These are phyloP conservation scores for Xyliphius kryptos DNA, from an alignment of 2,113 vertebrate species.

Conservation along the genomic window DNA sequence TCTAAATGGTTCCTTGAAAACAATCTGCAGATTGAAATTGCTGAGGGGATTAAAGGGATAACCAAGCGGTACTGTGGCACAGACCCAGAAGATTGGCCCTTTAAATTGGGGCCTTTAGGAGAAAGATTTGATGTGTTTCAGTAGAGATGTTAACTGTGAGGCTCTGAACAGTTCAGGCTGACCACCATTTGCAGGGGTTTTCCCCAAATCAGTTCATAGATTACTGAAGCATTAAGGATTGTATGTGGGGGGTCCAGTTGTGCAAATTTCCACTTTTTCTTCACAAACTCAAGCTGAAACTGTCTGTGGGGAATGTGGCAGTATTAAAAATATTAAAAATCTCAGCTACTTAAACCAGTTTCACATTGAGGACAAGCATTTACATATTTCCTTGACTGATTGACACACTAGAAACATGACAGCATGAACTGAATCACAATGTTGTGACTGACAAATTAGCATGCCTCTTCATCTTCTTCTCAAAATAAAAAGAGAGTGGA, in stretches of 20 bases:
- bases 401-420: constrained; percentile 5
- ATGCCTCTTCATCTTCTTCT: constrained; percentile 23
- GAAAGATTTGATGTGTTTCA: constrained; percentile 30
- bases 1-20: constrained; percentile 44
- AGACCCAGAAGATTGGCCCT: constrained; percentile 27
- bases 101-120: constrained; percentile 13
- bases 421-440: constrained; percentile 7
- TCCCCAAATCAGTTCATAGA: constrained; percentile 6
- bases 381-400: constrained; percentile 7
- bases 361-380: constrained; percentile 23
- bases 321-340: constrained; percentile 23
- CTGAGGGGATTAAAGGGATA: constrained; percentile 40
- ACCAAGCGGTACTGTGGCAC: constrained; percentile 15
- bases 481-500: constrained; percentile 4
- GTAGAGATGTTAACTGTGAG: constrained; percentile 31
- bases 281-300: constrained; percentile 20
- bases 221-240: constrained; percentile 3
- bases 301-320: not conserved
- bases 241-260: constrained; percentile 24
- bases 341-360: constrained; percentile 24
- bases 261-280: constrained; percentile 30
- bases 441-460: constrained; percentile 28
- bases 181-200: not conserved
- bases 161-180: constrained; percentile 15
- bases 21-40: constrained; percentile 47